Evolutionary conservation across 1,140 invertebrate genomes (phyloP).

Genomic region (Atta colombica): DNA sequence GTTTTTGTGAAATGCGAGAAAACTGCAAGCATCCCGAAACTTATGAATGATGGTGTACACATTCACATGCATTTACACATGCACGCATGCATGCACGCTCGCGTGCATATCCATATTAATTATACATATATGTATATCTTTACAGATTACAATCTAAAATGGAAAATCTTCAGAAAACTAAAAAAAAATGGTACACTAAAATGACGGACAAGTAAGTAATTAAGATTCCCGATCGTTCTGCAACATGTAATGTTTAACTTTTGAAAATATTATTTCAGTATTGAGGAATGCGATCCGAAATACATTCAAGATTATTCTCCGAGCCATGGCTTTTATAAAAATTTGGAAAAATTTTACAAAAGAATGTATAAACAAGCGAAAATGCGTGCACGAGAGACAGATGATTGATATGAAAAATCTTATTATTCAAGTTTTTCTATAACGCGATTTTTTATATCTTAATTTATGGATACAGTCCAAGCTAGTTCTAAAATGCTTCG

Average conservation of each 20-base stretch:
- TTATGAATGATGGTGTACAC: too few species aligned
- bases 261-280: conserved; percentile 52
- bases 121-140: neutral
- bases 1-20: too few species aligned
- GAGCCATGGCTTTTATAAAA: conserved; percentile 78
- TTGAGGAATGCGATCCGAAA: conserved; percentile 34
- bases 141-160: conserved; percentile 27
- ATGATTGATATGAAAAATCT: conserved; percentile 52
- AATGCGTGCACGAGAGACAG: conserved; percentile 73
- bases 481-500: too few species aligned
- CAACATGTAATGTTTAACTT: neutral
- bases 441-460: neutral
- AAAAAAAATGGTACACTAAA: neutral
- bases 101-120: too few species aligned
- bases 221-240: neutral
- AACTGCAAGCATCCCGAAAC: too few species aligned
- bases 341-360: conserved; percentile 83
- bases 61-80: too few species aligned
- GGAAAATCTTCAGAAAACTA: conserved; percentile 14
- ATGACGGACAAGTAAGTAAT: conserved; percentile 20
- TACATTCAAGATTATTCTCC: conserved; percentile 51
- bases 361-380: conserved; percentile 83
- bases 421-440: neutral
- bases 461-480: neutral
- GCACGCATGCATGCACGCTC: too few species aligned